These are phyloP conservation scores for Scylla paramamosain DNA, from an alignment of 1,140 invertebrate species.

Conservation along the genomic window DNA sequence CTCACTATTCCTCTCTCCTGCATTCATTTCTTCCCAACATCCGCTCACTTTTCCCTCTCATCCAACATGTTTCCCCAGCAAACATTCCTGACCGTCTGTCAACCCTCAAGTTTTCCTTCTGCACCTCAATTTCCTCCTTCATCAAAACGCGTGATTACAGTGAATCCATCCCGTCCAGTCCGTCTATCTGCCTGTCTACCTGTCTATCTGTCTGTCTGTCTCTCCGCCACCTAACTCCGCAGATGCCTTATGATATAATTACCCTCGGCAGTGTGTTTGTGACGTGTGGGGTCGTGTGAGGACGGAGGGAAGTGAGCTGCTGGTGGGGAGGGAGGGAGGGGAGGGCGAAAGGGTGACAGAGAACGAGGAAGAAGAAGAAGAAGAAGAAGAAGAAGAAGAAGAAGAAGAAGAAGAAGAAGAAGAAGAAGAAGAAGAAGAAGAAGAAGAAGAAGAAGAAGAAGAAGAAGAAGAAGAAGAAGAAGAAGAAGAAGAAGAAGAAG, in stretches of 20 bases:
- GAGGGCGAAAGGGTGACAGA: not conserved
- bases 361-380: not conserved
- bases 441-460: not conserved
- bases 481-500: no score
- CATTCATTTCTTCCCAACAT: no score
- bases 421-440: no score
- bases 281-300: no score
- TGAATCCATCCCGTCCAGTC: no score
- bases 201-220: not conserved
- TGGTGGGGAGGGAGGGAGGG: not conserved
- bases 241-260: not conserved
- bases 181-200: not conserved
- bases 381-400: no score
- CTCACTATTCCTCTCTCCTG: no score
- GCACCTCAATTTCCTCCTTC: no score
- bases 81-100: no score
- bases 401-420: no score
- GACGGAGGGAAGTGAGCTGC: not conserved
- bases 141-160: no score
- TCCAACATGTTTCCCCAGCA: not conserved
- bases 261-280: not conserved
- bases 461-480: not conserved
- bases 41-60: not conserved
- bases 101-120: no score
- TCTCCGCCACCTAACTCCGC: not conserved